Base-by-base conservation (phyloP, 2,888 invertebrate species). In the Cynaeus angustus region DNA sequence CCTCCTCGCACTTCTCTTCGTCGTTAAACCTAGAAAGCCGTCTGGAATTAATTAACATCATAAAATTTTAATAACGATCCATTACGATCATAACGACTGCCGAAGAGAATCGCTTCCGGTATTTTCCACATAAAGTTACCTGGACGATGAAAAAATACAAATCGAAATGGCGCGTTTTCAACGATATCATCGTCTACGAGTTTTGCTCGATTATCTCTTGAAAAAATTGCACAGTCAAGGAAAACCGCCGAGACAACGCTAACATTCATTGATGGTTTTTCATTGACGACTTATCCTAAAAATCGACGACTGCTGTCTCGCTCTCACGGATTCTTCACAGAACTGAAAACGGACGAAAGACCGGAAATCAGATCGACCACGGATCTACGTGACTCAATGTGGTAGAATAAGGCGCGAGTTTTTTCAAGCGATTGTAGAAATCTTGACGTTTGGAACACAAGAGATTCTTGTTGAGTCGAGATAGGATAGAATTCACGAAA, bases 311-410 rank as follows among this genome's bases (percentile, higher is more conserved):
- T 43, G 21, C 59, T 10, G 43, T 65, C 30, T 30, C 45, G 28
- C 43, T 21, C 43, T 52, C 37, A 10, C 41, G 43, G 67, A 52
- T 52, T 68, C 53, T 61, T 61, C 33, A 59, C 53, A 68, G 64
- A 56, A 64, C 30, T 64, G 41, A 45, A 55, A 68, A 68, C 33
- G 64, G 41, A 68, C 38, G 45, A 50, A 14, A 55, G 67, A 59
- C 67, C 70, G 70, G 70, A 70, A 62, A 70, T 70, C 67, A 52
- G 59, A 66, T 67, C 62, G 37, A 70, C 70, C 70, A 43, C 66
- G 41, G 56, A 41, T 66, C 66, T 55, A 70, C 70, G 70, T 70
- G 70, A 70, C 58, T 41, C 62, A 55, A 56, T 70, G 58, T 50
- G n/a, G 12, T 53, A 9, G 28, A 52, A 43, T 58, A 28, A 38